A percentile compares a stretch with the other conserved stretches of the same genome.
Evolutionary conservation across 2,888 invertebrate species (phyloP).

Genomic region (Ophraella communa): DNA sequence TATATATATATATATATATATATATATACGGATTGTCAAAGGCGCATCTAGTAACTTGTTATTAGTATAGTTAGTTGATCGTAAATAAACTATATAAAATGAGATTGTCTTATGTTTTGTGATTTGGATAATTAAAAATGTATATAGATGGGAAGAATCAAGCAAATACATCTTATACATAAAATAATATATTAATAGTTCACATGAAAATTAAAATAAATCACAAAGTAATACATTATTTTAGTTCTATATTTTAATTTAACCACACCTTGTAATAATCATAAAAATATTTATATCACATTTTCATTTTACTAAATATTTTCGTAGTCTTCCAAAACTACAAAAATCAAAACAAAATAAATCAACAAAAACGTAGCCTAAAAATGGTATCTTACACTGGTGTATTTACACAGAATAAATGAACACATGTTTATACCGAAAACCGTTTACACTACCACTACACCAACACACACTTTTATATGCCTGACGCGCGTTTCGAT

Average conservation of each 20-base stretch:
- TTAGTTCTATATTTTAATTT: conserved; percentile 19
- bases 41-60: no score
- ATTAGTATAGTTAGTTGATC: no score
- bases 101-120: no score
- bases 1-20: no score
- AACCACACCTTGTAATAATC: conserved; percentile 35
- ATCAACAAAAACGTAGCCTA: conserved; percentile 29
- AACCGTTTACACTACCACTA: no score
- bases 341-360: conserved; percentile 24
- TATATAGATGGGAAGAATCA: background rate
- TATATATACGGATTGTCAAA: no score
- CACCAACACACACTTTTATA: no score
- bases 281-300: conserved; percentile 35
- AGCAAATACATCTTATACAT: background rate
- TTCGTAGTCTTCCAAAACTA: conserved; percentile 29
- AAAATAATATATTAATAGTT: conserved; percentile 19
- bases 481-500: no score
- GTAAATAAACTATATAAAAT: no score
- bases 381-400: conserved; percentile 26
- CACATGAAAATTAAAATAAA: conserved; percentile 15
- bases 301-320: conserved; percentile 31
- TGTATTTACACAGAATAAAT: conserved; percentile 30
- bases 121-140: background rate
- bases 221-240: conserved; percentile 13
- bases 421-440: conserved; percentile 35